Evolutionary conservation across 1,140 invertebrate species (phyloP).

Genomic region (Tribolium castaneum): DNA sequence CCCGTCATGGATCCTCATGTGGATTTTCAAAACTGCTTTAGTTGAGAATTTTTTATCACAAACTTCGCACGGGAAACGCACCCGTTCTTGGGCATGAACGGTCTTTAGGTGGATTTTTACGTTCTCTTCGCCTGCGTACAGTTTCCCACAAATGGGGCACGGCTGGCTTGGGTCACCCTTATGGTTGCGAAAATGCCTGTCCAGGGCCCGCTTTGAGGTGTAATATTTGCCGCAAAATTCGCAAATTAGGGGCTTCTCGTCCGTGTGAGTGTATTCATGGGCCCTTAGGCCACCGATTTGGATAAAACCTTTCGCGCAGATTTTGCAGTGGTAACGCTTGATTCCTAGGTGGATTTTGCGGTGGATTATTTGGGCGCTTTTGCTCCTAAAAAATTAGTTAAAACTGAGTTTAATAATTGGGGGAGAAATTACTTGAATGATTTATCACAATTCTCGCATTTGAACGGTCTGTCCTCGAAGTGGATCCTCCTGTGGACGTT

Average conservation of each 20-base stretch:
- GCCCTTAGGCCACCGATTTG: neutral
- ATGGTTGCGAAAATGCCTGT: neutral
- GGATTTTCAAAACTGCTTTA: neutral
- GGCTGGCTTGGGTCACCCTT: neutral
- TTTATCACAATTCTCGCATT: conserved; percentile 5
- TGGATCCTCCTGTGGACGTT: neutral
- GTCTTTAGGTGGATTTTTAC: neutral
- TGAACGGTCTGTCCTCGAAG: neutral
- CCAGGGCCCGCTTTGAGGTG: neutral
- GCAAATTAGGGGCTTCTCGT: neutral
- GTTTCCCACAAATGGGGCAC: conserved; percentile 6
- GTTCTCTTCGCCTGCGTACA: neutral
- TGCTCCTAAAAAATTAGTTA: neutral
- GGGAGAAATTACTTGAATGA: neutral
- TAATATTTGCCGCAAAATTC: neutral
- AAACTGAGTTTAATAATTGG: neutral
- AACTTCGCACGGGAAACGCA: neutral
- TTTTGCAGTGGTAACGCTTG: neutral
- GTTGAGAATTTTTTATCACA: neutral
- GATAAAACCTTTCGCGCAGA: neutral
- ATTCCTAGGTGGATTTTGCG: neutral
- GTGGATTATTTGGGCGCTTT: neutral
- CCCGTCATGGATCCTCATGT: conserved; percentile 8
- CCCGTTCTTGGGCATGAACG: neutral
- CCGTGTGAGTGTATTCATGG: neutral